Evolutionary conservation across 2,888 invertebrate genomes (phyloP).

Genomic region (Hirtodrosophila trivittata): DNA sequence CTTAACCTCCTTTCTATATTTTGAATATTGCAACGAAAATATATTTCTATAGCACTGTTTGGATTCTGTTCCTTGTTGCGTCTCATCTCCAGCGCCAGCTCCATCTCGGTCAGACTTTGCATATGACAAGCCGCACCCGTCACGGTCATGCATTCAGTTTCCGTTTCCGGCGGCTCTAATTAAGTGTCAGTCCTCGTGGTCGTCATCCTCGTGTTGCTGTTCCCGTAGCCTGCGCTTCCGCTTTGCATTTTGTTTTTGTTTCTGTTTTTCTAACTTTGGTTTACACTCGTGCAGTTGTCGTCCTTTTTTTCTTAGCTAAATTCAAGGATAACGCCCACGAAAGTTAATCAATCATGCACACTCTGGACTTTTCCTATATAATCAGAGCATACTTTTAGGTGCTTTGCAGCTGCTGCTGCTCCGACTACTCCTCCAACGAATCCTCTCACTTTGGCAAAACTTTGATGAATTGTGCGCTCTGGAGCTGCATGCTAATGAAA

Average conservation of each 20-base stretch:
- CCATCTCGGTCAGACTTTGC: too few relatives aligned
- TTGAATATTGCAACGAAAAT: too few relatives aligned
- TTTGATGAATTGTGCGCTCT: conserved; percentile 57
- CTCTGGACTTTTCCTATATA: conserved; percentile 45
- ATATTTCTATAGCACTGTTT: too few relatives aligned
- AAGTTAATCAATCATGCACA: conserved; percentile 75
- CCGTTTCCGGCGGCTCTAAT: conserved; percentile 73
- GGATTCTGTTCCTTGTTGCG: too few relatives aligned
- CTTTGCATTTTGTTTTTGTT: conserved; percentile 26
- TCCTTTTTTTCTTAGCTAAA: conserved; percentile 43
- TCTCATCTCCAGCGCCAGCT: conserved; percentile 15
- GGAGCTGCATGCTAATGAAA: conserved; percentile 62
- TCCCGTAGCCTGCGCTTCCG: conserved; percentile 7
- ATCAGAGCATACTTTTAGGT: conserved; percentile 62
- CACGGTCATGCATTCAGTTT: conserved; percentile 65
- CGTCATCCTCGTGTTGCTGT: conserved; percentile 32
- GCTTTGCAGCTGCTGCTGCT: conserved; percentile 56
- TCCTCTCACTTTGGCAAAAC: conserved; percentile 32
- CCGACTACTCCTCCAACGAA: conserved; percentile 12
- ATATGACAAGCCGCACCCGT: conserved; percentile 19
- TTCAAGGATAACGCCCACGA: conserved; percentile 61
- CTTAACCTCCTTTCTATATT: too few relatives aligned
- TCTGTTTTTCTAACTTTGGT: conserved; percentile 10
- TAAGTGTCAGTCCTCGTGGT: conserved; percentile 68
- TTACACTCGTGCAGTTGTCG: conserved; percentile 29